These are phyloP conservation scores for Microdon myrmicae DNA, from an alignment of 2,888 invertebrate species.

Conservation along the genomic window DNA sequence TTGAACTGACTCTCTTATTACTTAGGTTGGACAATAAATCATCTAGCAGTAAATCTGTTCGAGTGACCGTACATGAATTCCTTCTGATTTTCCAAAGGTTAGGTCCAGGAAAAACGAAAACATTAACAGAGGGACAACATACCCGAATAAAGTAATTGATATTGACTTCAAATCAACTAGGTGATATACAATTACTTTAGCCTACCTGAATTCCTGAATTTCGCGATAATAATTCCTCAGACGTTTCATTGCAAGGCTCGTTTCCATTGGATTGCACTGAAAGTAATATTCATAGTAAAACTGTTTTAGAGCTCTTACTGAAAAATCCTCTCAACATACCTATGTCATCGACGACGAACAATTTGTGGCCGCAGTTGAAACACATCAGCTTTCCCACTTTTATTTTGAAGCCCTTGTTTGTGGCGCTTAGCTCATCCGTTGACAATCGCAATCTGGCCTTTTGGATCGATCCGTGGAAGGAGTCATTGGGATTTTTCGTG, in stretches of 20 bases:
- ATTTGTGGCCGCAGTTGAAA: conserved; percentile 36
- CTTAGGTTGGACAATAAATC: no score
- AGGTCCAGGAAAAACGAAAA: background rate
- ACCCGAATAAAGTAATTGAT: no score
- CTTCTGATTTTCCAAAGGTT: background rate
- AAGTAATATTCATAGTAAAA: background rate
- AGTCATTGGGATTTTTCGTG: no score
- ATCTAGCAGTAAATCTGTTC: background rate
- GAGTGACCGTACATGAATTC: background rate
- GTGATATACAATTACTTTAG: background rate
- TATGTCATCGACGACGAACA: conserved; percentile 42
- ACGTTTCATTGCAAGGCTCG: conserved; percentile 23
- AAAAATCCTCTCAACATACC: conserved; percentile 15
- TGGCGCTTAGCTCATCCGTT: conserved; percentile 4
- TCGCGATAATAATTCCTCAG: conserved; percentile 21
- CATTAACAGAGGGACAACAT: background rate
- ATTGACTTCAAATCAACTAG: no score
- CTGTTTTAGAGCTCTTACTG: no score
- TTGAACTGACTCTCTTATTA: no score
- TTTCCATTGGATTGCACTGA: conserved; percentile 25
- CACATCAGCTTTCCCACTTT: conserved; percentile 43
- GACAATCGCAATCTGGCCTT: no score
- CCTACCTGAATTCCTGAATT: conserved; percentile 29
- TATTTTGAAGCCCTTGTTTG: conserved; percentile 32
- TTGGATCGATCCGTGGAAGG: no score